A percentile compares a stretch with the other conserved stretches of the same genome.
These are phyloP conservation scores for Papilio aristodemus DNA, from an alignment of 1,140 invertebrate genomes.

Conservation along the genomic window DNA sequence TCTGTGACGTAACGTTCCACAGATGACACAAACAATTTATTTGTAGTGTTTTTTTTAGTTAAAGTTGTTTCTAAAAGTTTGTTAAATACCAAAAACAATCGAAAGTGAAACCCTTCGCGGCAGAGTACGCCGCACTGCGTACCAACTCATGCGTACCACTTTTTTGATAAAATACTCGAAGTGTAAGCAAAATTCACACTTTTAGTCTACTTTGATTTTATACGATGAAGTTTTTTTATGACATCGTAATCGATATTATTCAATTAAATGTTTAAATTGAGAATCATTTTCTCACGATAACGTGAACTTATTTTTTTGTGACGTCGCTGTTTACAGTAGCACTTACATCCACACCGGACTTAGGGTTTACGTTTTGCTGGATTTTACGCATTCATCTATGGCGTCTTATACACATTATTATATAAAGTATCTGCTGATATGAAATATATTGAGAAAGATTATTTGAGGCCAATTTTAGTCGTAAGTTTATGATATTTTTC, in stretches of 20 bases:
- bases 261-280: neutral
- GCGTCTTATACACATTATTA: too few relatives aligned
- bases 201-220: constrained; percentile 17
- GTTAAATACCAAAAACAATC: constrained; percentile 1
- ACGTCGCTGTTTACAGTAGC: neutral
- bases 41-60: neutral
- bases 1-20: constrained; percentile 53
- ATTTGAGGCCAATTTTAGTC: too few relatives aligned
- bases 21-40: constrained; percentile 39
- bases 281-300: neutral
- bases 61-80: neutral
- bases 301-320: neutral
- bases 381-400: too few relatives aligned
- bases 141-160: constrained; percentile 27
- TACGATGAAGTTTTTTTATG: neutral
- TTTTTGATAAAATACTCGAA: constrained; percentile 14
- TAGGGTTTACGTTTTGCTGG: too few relatives aligned
- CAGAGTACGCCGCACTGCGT: constrained; percentile 19
- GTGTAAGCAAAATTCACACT: constrained; percentile 19
- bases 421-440: too few relatives aligned
- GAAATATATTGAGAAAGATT: too few relatives aligned
- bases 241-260: neutral
- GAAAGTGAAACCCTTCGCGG: constrained; percentile 27
- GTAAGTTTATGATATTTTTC: too few relatives aligned
- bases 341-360: too few relatives aligned